A percentile compares a stretch with the other conserved stretches of the same genome.
These are phyloP conservation scores for Polymixis flavicincta DNA, from an alignment of 2,888 invertebrate genomes.

Conservation along the genomic window DNA sequence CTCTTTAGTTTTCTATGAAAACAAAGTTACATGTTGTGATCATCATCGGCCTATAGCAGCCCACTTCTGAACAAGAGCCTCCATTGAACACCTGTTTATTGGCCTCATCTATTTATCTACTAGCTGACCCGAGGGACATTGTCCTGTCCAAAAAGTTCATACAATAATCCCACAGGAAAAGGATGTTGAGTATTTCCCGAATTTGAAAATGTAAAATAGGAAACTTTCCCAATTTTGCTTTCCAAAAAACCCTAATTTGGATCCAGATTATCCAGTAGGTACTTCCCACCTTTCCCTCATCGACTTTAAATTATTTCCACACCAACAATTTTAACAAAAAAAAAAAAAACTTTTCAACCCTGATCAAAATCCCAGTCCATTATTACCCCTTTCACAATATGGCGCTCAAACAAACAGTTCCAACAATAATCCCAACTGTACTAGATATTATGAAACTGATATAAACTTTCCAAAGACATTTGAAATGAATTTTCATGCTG, in stretches of 20 bases:
- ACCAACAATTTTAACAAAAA: background rate
- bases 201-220: background rate
- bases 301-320: background rate
- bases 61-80: background rate
- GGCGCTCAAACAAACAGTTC: conserved; percentile 39
- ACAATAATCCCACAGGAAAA: background rate
- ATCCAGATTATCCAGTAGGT: background rate
- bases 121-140: too few species aligned
- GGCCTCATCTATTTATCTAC: background rate
- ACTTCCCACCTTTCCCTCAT: background rate
- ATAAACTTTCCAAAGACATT: conserved; percentile 63
- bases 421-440: conserved; percentile 52
- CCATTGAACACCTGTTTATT: background rate
- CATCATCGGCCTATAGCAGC: background rate
- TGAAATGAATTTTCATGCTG: conserved; percentile 66
- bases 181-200: background rate
- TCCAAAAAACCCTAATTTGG: background rate
- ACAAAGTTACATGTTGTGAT: background rate
- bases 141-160: too few species aligned
- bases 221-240: background rate
- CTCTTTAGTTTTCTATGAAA: background rate
- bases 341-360: background rate
- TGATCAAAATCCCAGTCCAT: conserved; percentile 36
- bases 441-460: conserved; percentile 56
- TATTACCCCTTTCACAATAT: conserved; percentile 27